Base-by-base conservation (phyloP, 2,113 vertebrate species). In the Isichthys henryi region DNA sequence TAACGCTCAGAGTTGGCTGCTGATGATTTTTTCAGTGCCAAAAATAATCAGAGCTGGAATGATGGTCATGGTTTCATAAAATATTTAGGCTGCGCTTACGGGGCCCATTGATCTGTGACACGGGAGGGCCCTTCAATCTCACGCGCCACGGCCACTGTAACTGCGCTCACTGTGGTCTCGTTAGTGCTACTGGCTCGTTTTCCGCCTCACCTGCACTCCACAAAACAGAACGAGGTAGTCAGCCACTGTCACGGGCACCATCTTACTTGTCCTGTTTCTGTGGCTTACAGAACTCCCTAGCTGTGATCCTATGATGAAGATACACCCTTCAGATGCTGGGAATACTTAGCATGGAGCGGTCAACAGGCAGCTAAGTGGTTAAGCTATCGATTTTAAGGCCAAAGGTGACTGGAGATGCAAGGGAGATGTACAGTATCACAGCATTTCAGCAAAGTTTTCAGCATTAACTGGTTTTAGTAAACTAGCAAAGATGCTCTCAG, bases 21-120 rank as follows among this genome's bases (percentile, higher is more conserved):
- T 35, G 21, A n/a, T 86, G 85, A 86, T 27, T 87, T 87, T 87
- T 39, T 87, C 48, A 48, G 50, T 87, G n/a, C 49, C 85, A 35
- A 53, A 84, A 87, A 87, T 87, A 48, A 53, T 86, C 84, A 52
- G 48, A 52, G 23, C 49, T 50, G 84, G 3, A n/a, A 49, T 19
- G 84, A 86, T 50, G 48, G 84, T 86, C 84, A 50, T 15, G 84
- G 84, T 86, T 86, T 86, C 84, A 86, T 86, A 86, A 86, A 86
- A 86, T 86, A 86, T 86, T 86, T 86, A 86, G 84, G 84, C 45
- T 5, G 46, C 23, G 31, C 85, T 87, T 56, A 87, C 27, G 27
- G 56, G 46, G 53, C 86, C 27, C 52, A 90, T 90, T 90, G 90
- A 90, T 90, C 88, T 85, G 46, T 88, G 87, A 88, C 87, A 85